Conservation (phyloP, 2,113 vertebrate genomes). For the Upupa epops region DNA sequence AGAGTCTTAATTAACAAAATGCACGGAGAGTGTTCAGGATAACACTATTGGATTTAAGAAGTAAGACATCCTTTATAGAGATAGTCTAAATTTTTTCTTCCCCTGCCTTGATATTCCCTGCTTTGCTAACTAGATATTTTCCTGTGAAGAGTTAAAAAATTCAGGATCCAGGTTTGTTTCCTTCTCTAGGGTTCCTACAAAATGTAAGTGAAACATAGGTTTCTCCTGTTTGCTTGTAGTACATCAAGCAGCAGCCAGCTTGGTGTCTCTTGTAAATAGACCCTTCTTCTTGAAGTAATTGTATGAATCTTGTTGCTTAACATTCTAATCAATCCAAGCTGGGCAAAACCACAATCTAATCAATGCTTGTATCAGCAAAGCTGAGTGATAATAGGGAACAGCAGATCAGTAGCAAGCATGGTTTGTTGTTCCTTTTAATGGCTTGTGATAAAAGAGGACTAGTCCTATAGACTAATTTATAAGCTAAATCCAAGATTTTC, state of each 20-base stretch:
- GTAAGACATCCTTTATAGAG: not conserved
- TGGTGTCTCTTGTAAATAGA: not conserved
- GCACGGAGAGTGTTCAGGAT: not conserved
- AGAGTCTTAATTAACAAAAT: not conserved
- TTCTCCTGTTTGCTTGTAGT: not conserved
- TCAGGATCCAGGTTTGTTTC: not conserved
- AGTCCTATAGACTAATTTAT: conserved; percentile 28
- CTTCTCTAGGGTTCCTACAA: not conserved
- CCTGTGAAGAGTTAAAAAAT: not conserved
- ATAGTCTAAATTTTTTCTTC: not conserved
- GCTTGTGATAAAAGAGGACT: conserved; percentile 9
- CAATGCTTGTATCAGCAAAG: conserved; percentile 78
- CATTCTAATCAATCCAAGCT: conserved; percentile 86
- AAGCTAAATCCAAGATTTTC: conserved; percentile 15
- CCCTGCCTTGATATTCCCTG: not conserved
- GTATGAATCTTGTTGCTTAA: conserved; percentile 86
- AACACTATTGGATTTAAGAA: not conserved
- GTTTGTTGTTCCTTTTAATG: conserved; percentile 55
- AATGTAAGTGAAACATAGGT: not conserved
- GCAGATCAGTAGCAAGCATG: conserved; percentile 84
- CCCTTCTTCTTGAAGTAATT: conserved; percentile 81
- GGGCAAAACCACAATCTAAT: conserved; percentile 87
- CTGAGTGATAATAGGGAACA: conserved; percentile 82
- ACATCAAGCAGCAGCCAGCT: not conserved
- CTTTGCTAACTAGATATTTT: not conserved